Conservation (phyloP, 2,113 vertebrate genomes). For the Sapayoa aenigma region DNA sequence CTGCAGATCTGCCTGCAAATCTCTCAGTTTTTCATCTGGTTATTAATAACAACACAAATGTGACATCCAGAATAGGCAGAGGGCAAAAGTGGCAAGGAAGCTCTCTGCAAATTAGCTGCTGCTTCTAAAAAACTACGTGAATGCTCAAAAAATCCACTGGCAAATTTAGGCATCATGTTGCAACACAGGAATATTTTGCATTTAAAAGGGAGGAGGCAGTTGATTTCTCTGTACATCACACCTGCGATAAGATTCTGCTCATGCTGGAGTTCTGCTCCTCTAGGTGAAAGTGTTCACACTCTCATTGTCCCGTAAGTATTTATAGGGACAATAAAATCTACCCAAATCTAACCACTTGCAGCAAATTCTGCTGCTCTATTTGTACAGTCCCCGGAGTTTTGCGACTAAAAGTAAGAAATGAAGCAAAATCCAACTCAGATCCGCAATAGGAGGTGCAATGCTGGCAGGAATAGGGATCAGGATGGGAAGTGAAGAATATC, state of each 20-base stretch:
- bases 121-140: neutral
- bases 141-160: neutral
- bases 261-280: neutral
- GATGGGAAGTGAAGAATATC: conserved; percentile 24
- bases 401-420: neutral
- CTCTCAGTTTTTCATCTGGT: neutral
- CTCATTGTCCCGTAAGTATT: fast-evolving
- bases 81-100: neutral
- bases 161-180: neutral
- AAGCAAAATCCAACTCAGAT: neutral
- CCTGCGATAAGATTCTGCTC: neutral
- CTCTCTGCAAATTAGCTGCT: neutral
- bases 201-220: neutral
- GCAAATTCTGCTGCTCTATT: neutral
- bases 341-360: neutral
- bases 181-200: neutral
- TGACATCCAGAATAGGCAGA: neutral
- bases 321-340: neutral
- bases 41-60: neutral
- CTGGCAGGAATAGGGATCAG: neutral
- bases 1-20: neutral
- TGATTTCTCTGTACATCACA: neutral
- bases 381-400: neutral
- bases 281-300: neutral
- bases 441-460: neutral